Evolutionary conservation across 2,113 vertebrate genomes (phyloP), one percentile per base, ranked within the genome.

Genomic region (Cichladusa arquata): DNA sequence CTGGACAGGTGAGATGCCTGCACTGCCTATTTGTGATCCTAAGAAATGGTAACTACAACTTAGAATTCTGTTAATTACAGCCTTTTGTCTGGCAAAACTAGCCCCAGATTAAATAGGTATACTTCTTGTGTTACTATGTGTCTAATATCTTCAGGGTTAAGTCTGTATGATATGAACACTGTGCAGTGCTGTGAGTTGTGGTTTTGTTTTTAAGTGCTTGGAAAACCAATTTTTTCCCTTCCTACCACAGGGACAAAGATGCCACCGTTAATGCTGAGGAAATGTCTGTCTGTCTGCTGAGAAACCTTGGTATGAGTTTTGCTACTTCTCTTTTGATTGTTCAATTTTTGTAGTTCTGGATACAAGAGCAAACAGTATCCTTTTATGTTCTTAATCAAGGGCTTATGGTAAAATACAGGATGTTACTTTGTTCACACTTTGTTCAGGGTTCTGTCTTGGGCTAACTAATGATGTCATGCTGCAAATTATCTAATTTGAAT

Each of bases 241-340:
- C 10, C 29, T 84, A 16, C 94, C 90, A 20, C 93, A 99, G 99
- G 95, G 98, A 98, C 53, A 98, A 98, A 95, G 98, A 99, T 91
- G 97, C 97, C 33, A 94, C 81, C 8, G 19, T 99, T 42, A 98
- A 98, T 77, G 97, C 97, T 2, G 98, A 98, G 33, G 99, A 99
- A 33, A 98, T 99, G 96, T 98, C 96, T 85, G 96, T 86, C 79
- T 99, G 98, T 96, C 97, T 99, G 9, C 95, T 99, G 71, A 98
- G 98, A 88, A 98, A 98, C 77, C 94, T 99, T 71, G 99, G 99
- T 99, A 95, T 98, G 98, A 80, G 12, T 78, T 95, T 61, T 95
- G 16, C 22, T 76, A 19, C 73, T n/a, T 56, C 36, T 88, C 20
- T 85, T 96, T 54, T 58, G 36, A 58, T 47, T 47, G 16, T 57